Evolutionary conservation across 2,888 invertebrate genomes (phyloP).

Genomic region (Drosophila ustulata): DNA sequence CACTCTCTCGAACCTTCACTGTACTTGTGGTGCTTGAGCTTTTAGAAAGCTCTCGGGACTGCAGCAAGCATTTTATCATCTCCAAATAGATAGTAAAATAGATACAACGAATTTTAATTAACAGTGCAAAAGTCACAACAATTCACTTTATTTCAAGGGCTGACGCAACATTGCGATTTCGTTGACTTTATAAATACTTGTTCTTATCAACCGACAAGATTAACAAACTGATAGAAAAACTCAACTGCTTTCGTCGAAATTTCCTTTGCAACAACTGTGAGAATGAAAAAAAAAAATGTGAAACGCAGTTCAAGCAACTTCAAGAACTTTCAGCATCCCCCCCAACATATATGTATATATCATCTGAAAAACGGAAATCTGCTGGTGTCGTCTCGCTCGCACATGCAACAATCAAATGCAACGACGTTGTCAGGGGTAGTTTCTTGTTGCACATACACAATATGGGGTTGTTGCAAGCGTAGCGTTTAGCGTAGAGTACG

Average conservation of each 20-base stretch:
- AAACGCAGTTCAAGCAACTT: constrained; percentile 68
- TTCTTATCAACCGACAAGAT: no score
- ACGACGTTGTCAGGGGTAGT: constrained; percentile 48
- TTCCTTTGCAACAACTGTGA: background rate
- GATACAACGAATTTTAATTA: constrained; percentile 8
- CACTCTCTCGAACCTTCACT: no score
- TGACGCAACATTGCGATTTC: constrained; percentile 4
- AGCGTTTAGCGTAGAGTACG: constrained; percentile 65
- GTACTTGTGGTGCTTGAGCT: background rate
- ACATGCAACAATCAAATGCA: constrained; percentile 11
- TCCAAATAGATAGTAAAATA: background rate
- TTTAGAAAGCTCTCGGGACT: background rate
- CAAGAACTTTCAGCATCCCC: constrained; percentile 67
- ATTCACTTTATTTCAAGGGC: background rate
- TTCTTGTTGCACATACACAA: constrained; percentile 21
- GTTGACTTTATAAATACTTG: no score
- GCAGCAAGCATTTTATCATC: background rate
- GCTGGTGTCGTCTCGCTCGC: constrained; percentile 49
- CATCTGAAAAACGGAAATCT: background rate
- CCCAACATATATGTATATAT: background rate
- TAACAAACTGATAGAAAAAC: background rate
- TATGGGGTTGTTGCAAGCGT: constrained; percentile 26
- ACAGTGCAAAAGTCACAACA: background rate
- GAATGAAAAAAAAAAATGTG: constrained; percentile 23
- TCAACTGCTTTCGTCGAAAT: background rate